A percentile compares a stretch with the other conserved stretches of the same genome.
Conservation (phyloP, 1,140 invertebrate genomes). For the Drosophila dunni region DNA sequence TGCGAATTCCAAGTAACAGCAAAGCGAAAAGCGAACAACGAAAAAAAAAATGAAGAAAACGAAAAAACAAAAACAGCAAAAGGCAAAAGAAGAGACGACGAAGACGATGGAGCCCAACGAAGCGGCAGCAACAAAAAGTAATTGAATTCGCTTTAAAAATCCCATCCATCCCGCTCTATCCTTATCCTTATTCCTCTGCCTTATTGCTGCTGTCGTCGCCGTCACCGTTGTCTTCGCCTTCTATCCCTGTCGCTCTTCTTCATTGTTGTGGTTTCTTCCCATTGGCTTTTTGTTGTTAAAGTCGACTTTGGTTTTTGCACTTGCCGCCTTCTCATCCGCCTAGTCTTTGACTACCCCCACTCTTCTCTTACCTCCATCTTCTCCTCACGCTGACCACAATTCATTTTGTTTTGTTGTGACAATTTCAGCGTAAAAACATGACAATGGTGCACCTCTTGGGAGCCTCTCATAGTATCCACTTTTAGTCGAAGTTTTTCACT, state of each 20-base stretch:
- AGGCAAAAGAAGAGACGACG: slow-evolving; percentile 7
- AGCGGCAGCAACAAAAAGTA: slow-evolving; percentile 67
- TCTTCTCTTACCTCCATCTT: slow-evolving; percentile 26
- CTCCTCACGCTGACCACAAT: slow-evolving; percentile 62
- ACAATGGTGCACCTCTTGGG: slow-evolving; percentile 42
- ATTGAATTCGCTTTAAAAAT: slow-evolving; percentile 82
- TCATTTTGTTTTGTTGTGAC: slow-evolving; percentile 69
- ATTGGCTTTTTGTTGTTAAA: slow-evolving; percentile 35
- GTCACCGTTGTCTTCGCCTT: not conserved
- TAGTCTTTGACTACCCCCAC: slow-evolving; percentile 15
- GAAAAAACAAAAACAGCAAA: slow-evolving; percentile 16
- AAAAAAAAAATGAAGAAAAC: slow-evolving; percentile 42
- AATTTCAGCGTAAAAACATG: slow-evolving; percentile 77
- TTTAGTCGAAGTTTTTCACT: slow-evolving; percentile 8
- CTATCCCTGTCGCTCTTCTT: not conserved
- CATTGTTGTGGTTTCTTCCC: slow-evolving; percentile 59
- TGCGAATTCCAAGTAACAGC: slow-evolving; percentile 79
- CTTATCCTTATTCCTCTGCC: slow-evolving; percentile 23
- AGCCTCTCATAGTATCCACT: slow-evolving; percentile 1
- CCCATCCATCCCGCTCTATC: slow-evolving; percentile 38
- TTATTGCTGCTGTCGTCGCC: slow-evolving; percentile 28
- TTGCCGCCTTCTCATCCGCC: slow-evolving; percentile 26
- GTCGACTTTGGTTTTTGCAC: slow-evolving; percentile 54
- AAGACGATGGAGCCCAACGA: slow-evolving; percentile 18
- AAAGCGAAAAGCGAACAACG: slow-evolving; percentile 49